Evolutionary conservation across 1,140 invertebrate genomes (phyloP).

Genomic region (Coptotermes formosanus): DNA sequence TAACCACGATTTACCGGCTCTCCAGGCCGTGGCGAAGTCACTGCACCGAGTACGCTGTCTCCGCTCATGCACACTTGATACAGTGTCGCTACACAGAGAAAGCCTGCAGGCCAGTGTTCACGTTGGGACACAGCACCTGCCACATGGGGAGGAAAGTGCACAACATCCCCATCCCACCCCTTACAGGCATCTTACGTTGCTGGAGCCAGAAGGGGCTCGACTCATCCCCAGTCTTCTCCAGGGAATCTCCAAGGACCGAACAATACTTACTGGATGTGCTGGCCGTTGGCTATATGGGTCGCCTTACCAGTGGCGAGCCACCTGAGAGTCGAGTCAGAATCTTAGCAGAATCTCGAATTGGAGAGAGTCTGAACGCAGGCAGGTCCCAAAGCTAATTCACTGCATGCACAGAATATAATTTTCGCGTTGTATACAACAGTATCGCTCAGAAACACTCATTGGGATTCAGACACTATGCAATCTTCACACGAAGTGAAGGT

Average conservation of each 20-base stretch:
- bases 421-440: too few relatives aligned
- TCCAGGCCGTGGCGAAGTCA: too few relatives aligned
- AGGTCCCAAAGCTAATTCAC: too few relatives aligned
- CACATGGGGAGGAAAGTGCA: not conserved
- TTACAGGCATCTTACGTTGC: not conserved
- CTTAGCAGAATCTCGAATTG: not conserved
- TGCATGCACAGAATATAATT: too few relatives aligned
- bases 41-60: too few relatives aligned
- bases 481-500: too few relatives aligned
- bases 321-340: not conserved
- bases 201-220: not conserved
- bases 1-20: too few relatives aligned
- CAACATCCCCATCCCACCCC: not conserved
- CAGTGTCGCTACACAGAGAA: too few relatives aligned
- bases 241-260: not conserved
- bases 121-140: not conserved
- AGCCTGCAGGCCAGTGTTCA: not conserved
- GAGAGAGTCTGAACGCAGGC: too few relatives aligned
- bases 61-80: too few relatives aligned
- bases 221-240: not conserved
- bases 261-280: not conserved
- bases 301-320: not conserved
- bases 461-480: too few relatives aligned
- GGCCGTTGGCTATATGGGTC: not conserved
- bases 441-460: too few relatives aligned